Percentiles rank a stretch among this genome's conserved stretches.
These are phyloP conservation scores for Tenodera sinensis DNA, from an alignment of 2,888 invertebrate species.

Conservation along the genomic window DNA sequence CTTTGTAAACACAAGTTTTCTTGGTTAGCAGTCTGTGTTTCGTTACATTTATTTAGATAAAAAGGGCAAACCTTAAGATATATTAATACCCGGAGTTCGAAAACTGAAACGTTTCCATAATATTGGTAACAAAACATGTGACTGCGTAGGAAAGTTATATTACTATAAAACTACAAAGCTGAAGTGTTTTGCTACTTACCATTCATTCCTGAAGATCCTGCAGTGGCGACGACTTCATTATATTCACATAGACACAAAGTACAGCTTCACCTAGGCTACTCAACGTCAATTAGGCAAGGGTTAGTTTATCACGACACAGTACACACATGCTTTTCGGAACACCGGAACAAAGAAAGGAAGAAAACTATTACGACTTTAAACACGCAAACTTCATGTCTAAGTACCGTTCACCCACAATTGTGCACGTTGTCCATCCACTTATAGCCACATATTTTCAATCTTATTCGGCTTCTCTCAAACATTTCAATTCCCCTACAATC, in stretches of 20 bases:
- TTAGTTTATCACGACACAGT: background rate
- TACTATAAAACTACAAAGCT: too few species aligned
- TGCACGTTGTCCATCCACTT: background rate
- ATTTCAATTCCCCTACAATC: background rate
- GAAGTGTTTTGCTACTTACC: background rate
- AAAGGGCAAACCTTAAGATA: too few species aligned
- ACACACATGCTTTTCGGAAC: background rate
- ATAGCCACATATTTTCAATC: background rate
- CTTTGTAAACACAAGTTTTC: too few species aligned
- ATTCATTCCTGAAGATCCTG: background rate
- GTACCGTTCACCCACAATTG: background rate
- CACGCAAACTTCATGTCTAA: background rate
- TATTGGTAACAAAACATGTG: too few species aligned
- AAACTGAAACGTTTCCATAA: too few species aligned
- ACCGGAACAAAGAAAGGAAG: background rate
- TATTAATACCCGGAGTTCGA: too few species aligned
- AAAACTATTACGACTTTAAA: background rate
- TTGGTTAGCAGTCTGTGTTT: too few species aligned
- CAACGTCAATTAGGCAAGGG: too few species aligned
- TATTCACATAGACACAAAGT: background rate
- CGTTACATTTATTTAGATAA: too few species aligned
- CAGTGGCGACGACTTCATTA: background rate
- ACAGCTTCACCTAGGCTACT: too few species aligned
- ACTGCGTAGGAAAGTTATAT: too few species aligned
- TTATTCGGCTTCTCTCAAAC: background rate